Base-by-base conservation (phyloP, 2,888 invertebrate species). In the Sepiola atlantica region DNA sequence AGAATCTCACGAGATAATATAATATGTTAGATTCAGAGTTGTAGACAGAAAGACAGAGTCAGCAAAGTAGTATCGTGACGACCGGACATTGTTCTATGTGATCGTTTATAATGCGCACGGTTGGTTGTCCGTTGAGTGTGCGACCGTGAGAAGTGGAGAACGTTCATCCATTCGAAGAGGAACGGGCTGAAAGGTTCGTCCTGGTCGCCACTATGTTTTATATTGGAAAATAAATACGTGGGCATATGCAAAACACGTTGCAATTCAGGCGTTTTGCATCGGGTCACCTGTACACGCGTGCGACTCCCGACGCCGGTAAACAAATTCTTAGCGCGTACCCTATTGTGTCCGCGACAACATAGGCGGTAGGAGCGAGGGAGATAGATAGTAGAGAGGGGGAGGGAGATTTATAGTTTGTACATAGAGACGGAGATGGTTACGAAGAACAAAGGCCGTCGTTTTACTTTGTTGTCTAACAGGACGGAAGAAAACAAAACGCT, bases 201-300 rank as follows among this genome's bases (percentile, higher is more conserved):
- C 21, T 21, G 10, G 24, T 18, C 24, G 61, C 24, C 18, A 61
- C 61, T 8, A 61, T 61, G 61, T 61, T 61, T 61, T 61, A 61
- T 28, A 32, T 77, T 14, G n/a, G 77, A n/a, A 32, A 77, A 77
- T 77, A 77, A 77, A 77, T 77, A 77, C 12, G n/a, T 77, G n/a
- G n/a, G n/a, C 77, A 77, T 32, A n/a, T 77, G 77, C 77, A 77
- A 45, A 77, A 77, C 77, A 21, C n/a, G 18, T 14, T 77, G 32
- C 77, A 77, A 45, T 77, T 77, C 77, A 77, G 77, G n/a, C 77
- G n/a, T 77, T 45, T 77, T 77, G 77, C 77, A 32, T 77, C 32
- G n/a, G n/a, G 77, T 77, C 77, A 77, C 77, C 77, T 77, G 77
- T 77, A 77, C 77, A n/a, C n/a, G n/a, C 77, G n/a, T 77, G 77